These are phyloP conservation scores for Cathartes aura DNA, from an alignment of 2,113 vertebrate species.

Conservation along the genomic window DNA sequence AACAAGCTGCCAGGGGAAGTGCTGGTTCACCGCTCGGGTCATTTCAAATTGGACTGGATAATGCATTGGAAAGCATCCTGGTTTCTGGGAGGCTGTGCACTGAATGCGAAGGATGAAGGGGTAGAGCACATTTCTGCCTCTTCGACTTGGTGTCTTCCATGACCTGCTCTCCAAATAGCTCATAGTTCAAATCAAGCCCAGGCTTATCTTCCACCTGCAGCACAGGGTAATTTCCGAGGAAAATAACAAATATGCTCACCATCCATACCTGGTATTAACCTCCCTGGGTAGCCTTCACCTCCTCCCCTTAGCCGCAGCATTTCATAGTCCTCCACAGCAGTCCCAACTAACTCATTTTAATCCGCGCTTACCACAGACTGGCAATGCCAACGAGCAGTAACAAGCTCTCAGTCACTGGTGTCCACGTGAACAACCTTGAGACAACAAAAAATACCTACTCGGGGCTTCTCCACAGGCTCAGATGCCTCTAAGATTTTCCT, in stretches of 20 bases:
- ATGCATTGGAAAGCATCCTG: constrained; percentile 28
- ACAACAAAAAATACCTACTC: background rate
- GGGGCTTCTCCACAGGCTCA: background rate
- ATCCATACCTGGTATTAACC: background rate
- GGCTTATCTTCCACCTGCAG: background rate
- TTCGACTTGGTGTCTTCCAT: background rate
- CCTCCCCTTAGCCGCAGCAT: background rate
- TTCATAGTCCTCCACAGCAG: background rate
- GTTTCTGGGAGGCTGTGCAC: background rate
- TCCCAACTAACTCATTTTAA: background rate
- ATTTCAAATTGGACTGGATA: constrained; percentile 30
- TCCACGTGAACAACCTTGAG: background rate
- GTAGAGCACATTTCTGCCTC: background rate
- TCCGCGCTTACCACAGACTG: background rate
- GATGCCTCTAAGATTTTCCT: background rate
- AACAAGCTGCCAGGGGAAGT: constrained; percentile 42
- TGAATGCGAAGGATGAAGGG: background rate
- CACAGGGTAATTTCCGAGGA: background rate
- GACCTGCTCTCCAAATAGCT: background rate
- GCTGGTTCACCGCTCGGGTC: background rate
- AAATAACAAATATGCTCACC: background rate
- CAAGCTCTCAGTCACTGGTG: background rate
- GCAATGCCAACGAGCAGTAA: background rate
- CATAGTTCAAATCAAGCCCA: background rate
- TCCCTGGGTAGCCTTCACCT: background rate